Evolutionary conservation across 2,888 invertebrate genomes (phyloP).

Genomic region (Exephanes ischioxanthus): DNA sequence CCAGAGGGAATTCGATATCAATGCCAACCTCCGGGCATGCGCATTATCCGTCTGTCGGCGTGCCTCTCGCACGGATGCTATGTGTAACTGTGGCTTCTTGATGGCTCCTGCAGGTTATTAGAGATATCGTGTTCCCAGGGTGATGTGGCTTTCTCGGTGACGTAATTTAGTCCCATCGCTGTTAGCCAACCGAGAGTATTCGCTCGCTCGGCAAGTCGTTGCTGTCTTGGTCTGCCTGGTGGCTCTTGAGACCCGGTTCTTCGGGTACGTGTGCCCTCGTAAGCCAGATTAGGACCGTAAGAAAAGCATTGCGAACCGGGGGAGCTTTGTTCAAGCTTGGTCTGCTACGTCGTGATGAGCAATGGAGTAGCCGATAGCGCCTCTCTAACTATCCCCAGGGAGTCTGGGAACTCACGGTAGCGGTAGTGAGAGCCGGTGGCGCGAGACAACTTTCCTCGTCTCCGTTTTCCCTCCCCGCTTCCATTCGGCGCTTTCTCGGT

Average conservation of each 20-base stretch:
- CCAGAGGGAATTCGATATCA: slow-evolving; percentile 6
- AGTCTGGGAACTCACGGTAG: slow-evolving; percentile 70
- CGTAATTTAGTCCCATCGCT: slow-evolving; percentile 73
- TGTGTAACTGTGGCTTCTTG: slow-evolving; percentile 19
- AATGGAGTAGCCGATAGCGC: slow-evolving; percentile 80
- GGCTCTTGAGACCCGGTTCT: slow-evolving; percentile 40
- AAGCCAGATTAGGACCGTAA: slow-evolving; percentile 81
- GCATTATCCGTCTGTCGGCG: background rate
- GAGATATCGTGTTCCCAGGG: slow-evolving; percentile 71
- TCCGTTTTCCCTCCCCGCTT: slow-evolving; percentile 52
- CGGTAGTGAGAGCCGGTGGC: slow-evolving; percentile 27
- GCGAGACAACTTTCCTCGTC: slow-evolving; percentile 56
- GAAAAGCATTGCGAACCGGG: slow-evolving; percentile 77
- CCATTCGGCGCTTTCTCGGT: slow-evolving; percentile 30
- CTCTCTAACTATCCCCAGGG: slow-evolving; percentile 76
- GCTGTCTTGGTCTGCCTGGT: slow-evolving; percentile 35
- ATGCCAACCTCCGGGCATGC: background rate
- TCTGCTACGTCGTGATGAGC: slow-evolving; percentile 79
- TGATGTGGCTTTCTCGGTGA: slow-evolving; percentile 70
- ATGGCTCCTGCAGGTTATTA: slow-evolving; percentile 71
- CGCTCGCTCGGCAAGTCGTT: slow-evolving; percentile 42
- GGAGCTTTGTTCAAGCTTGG: slow-evolving; percentile 80
- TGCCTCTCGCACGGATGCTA: background rate
- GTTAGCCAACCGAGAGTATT: slow-evolving; percentile 45
- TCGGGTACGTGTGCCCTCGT: slow-evolving; percentile 53